A percentile compares a stretch with the other conserved stretches of the same genome.
Evolutionary conservation across 1,140 invertebrate species (phyloP).

Genomic region (Phocides pigmalion): DNA sequence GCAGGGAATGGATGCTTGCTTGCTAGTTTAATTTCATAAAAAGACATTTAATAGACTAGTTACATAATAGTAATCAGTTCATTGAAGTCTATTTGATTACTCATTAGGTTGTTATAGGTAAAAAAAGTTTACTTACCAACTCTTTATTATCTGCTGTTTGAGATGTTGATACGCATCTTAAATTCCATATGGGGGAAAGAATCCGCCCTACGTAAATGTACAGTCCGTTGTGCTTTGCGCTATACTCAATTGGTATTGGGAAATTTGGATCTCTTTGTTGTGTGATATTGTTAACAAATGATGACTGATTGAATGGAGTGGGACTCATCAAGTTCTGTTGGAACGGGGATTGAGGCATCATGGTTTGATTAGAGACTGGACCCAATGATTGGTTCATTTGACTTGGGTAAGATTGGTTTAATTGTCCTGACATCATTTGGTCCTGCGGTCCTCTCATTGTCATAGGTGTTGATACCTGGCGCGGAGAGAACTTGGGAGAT

Average conservation of each 20-base stretch:
- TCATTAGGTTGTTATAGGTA: neutral
- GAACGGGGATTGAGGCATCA: constrained; percentile 61
- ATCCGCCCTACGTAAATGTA: constrained; percentile 96
- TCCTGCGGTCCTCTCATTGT: constrained; percentile 66
- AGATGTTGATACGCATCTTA: constrained; percentile 88
- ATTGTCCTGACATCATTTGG: constrained; percentile 57
- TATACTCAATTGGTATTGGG: constrained; percentile 86
- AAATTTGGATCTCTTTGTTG: constrained; percentile 68
- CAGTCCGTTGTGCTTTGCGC: constrained; percentile 96
- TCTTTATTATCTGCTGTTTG: constrained; percentile 84
- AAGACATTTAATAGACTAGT: too few relatives aligned
- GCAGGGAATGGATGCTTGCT: too few relatives aligned
- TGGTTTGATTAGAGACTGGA: constrained; percentile 50
- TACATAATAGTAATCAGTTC: too few relatives aligned
- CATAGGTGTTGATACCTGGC: constrained; percentile 82
- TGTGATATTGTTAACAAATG: constrained; percentile 61
- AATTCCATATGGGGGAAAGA: constrained; percentile 91
- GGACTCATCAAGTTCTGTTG: constrained; percentile 66
- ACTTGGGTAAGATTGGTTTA: constrained; percentile 64
- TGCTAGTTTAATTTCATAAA: too few relatives aligned
- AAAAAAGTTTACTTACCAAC: constrained; percentile 80
- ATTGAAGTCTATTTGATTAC: too few relatives aligned
- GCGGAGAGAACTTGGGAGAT: constrained; percentile 79
- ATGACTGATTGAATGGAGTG: constrained; percentile 65
- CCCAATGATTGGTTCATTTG: constrained; percentile 65